Evolutionary conservation across 2,888 invertebrate species (phyloP).

Genomic region (Agrotis exclamationis): DNA sequence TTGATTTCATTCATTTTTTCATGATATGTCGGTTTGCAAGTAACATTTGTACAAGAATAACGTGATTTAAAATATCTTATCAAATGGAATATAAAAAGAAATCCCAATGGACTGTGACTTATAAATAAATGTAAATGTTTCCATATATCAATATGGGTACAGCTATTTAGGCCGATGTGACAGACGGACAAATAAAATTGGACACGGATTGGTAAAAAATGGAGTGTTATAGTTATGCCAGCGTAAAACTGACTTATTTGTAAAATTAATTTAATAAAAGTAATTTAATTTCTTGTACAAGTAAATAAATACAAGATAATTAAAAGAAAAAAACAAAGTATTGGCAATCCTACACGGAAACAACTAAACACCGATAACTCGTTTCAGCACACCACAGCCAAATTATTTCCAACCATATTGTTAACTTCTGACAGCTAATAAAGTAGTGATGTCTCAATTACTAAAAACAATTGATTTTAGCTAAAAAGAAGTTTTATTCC

Average conservation of each 20-base stretch:
- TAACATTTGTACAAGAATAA: slow-evolving; percentile 45
- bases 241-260: neutral
- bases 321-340: neutral
- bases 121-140: slow-evolving; percentile 38
- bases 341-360: neutral
- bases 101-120: slow-evolving; percentile 41
- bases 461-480: no score
- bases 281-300: neutral
- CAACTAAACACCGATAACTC: neutral
- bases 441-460: no score
- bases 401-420: no score
- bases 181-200: slow-evolving; percentile 28
- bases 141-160: slow-evolving; percentile 27
- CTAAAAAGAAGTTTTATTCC: no score
- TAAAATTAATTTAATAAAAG: neutral
- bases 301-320: neutral
- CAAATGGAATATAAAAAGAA: slow-evolving; percentile 47
- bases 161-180: slow-evolving; percentile 49
- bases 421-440: no score
- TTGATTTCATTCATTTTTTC: slow-evolving; percentile 32
- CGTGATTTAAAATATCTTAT: slow-evolving; percentile 31
- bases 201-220: slow-evolving; percentile 35
- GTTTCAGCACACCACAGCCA: no score
- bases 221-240: slow-evolving; percentile 13
- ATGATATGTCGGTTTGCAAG: slow-evolving; percentile 52